Conservation (phyloP, 2,888 invertebrate species). For the Deilephila porcellus region DNA sequence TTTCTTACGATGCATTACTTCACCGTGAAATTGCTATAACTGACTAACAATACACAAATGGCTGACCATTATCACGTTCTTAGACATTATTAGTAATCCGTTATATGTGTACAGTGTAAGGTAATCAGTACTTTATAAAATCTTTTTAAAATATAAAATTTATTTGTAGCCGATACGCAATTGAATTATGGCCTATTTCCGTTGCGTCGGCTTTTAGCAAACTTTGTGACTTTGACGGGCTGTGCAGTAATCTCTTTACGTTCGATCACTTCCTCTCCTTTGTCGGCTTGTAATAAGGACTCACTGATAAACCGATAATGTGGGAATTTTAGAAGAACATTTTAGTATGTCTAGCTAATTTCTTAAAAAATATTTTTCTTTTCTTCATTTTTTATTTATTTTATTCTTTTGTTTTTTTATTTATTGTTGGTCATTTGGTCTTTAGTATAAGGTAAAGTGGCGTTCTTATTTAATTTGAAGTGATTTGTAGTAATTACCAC, state of each 20-base stretch:
- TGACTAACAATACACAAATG: too few species aligned
- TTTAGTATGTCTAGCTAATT: not conserved
- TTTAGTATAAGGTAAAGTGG: too few species aligned
- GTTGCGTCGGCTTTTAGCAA: conserved; percentile 30
- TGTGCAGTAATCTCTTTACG: not conserved
- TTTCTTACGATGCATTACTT: too few species aligned
- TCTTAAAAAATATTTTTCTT: too few species aligned
- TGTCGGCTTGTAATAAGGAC: not conserved
- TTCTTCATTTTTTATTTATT: too few species aligned
- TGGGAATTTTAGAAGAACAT: too few species aligned
- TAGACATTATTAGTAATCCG: too few species aligned
- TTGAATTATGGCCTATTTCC: conserved; percentile 15
- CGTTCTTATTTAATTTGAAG: not conserved
- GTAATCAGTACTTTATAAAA: too few species aligned
- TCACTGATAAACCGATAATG: not conserved
- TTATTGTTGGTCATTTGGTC: not conserved
- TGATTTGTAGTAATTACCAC: too few species aligned
- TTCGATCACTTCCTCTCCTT: not conserved
- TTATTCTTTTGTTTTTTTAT: not conserved
- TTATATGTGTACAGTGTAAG: too few species aligned
- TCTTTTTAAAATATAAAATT: not conserved
- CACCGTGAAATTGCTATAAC: too few species aligned
- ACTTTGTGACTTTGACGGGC: conserved; percentile 17
- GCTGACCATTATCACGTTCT: too few species aligned
- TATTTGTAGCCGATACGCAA: not conserved